Base-by-base conservation (phyloP, 2,888 invertebrate species). In the Nemotelus pantherinus region DNA sequence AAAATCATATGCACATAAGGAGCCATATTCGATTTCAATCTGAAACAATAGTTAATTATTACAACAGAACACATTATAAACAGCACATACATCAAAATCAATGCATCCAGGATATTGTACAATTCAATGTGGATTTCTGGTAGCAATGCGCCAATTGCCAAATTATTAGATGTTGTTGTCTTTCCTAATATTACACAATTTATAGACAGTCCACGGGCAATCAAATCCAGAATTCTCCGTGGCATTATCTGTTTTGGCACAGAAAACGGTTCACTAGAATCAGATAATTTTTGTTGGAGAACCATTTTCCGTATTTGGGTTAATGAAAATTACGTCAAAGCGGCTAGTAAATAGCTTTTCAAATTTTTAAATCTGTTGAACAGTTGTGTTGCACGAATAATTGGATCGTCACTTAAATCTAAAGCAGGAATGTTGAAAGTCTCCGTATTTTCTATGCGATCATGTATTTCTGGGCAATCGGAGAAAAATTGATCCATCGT, bases 201-300 rank as follows among this genome's bases (percentile, higher is more conserved):
- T 1, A 84, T 81, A 6, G 81, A 80, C n/a, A 85, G 77, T 39
- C 85, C 85, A 55, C 84, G 82, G 4, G 80, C 78, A 43, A 86
- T 81, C 2, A 85, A 53, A 68, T 83, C 82, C 2, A 86, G 68
- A 39, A 86, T 81, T 70, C 83, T 82, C 67, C 82, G 83, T 3
- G 84, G 81, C 74, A 81, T 77, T 5, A 86, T 80, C 0, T 81
- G 78, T 71, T 86, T 86, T 3, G 83, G 60, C 0, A 83, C 83
- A 5, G 85, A 83, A 80, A 83, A 86, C 0, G 85, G 84, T 60
- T 85, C 83, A 25, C 84, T 84, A 58, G 10, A 81, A 81, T 53
- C 53, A 10, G 45, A n/a, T n/a, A 45, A 45, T 53, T 53, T 9
- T 10, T 9, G 10, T 9, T 53, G 1, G 6, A 53, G 7, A 53